Evolutionary conservation across 1,140 invertebrate species (phyloP).

Genomic region (Drosophila parvula): DNA sequence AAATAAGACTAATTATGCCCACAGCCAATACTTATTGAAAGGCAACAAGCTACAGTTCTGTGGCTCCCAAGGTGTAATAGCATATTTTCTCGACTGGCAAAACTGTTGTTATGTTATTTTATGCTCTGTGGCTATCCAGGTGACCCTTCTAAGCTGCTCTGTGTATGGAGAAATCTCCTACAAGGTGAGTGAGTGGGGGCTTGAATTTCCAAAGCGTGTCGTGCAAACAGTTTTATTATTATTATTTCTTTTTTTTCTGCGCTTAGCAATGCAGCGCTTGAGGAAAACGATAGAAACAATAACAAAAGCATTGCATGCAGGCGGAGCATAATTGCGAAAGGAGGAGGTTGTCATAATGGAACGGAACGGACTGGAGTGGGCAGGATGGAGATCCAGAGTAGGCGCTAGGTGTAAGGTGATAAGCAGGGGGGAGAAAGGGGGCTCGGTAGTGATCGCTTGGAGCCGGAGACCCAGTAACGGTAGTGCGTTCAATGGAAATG

Average conservation of each 20-base stretch:
- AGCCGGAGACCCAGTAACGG: conserved; percentile 15
- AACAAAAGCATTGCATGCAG: conserved; percentile 55
- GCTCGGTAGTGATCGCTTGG: too few species aligned
- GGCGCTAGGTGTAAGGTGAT: conserved; percentile 29
- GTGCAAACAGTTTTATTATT: conserved; percentile 36
- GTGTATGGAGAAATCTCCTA: conserved; percentile 32
- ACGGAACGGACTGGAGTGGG: neutral
- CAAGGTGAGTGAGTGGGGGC: conserved; percentile 5
- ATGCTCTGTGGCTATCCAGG: conserved; percentile 56
- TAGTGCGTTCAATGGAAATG: conserved; percentile 52
- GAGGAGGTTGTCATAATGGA: conserved; percentile 45
- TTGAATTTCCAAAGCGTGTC: conserved; percentile 56
- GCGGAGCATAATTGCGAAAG: conserved; percentile 56
- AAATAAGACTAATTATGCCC: neutral
- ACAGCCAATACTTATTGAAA: too few species aligned
- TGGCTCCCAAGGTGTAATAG: neutral
- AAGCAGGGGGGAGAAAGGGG: neutral
- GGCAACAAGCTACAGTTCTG: neutral
- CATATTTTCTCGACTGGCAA: neutral
- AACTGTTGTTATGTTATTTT: conserved; percentile 30
- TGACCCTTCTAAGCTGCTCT: conserved; percentile 46
- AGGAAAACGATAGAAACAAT: conserved; percentile 29
- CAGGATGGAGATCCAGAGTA: conserved; percentile 19
- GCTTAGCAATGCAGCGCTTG: conserved; percentile 15
- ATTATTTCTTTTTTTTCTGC: conserved; percentile 3